Conservation (phyloP, 2,113 vertebrate species). For the Cochlearius cochlearius region DNA sequence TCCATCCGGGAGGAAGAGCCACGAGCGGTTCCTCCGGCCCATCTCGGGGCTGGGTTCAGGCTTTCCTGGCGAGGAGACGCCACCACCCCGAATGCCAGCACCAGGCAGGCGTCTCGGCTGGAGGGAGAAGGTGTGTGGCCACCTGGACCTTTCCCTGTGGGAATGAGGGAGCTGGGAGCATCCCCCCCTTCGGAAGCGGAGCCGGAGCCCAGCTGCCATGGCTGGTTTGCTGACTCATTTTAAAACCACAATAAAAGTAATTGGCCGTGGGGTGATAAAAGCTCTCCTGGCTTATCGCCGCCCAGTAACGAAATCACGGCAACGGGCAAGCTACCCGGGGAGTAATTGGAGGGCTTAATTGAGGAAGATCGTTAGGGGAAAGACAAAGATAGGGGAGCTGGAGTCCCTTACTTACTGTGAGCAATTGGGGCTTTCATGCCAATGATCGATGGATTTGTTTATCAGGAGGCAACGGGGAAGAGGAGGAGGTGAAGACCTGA, state of each 20-base stretch:
- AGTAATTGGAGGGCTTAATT: neutral
- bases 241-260: neutral
- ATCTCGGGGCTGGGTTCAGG: neutral
- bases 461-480: neutral
- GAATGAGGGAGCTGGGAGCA: neutral
- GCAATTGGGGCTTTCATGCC: fast-evolving
- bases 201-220: neutral
- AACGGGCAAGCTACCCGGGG: neutral
- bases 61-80: neutral
- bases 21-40: neutral
- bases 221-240: neutral
- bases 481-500: neutral
- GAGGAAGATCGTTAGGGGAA: neutral
- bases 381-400: neutral
- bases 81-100: fast-evolving
- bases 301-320: neutral
- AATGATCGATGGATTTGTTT: neutral
- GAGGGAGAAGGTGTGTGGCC: neutral
- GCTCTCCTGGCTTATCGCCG: neutral
- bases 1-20: neutral
- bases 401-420: neutral
- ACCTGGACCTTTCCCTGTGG: neutral
- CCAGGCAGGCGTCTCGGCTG: neutral
- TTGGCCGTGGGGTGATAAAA: neutral
- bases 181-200: neutral